Base-by-base conservation (phyloP, 2,888 invertebrate genomes). In the Meghimatium bilineatum region DNA sequence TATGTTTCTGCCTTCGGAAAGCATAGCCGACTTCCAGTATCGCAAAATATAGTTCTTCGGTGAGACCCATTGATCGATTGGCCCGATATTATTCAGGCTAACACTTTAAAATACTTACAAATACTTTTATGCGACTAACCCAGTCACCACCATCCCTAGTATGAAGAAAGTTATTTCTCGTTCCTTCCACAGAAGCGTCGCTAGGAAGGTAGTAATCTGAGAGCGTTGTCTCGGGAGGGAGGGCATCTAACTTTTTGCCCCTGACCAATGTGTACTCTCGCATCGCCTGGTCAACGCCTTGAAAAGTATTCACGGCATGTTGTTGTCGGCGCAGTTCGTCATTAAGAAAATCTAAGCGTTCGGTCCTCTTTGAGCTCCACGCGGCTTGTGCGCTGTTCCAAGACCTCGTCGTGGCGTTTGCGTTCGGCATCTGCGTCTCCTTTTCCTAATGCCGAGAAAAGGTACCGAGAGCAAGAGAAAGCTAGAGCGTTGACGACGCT, bases 341-440 rank as follows among this genome's bases (percentile, higher is more conserved):
- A n/a, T 63, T 63, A n/a, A 63, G 26, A 8, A 36, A 32, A 29
- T 69, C 67, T 17, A 44, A 72, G 23, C 56, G 69, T 36, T 60
- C 56, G 14, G 56, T 52, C 72, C 49, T n/a, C 29, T 20, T 71
- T 52, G 8, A 29, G 36, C 2, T 23, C 69, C 60, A 63, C 17
- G 44, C 49, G 29, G 80, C 69, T 34, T 66, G 67, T 10, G 34
- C 32, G 56, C 76, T 29, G 76, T 49, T 76, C 76, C 23, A 76
- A 3, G 1, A 56, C 76, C 8, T 56, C 5, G 20, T 76, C 56
- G 10, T 76, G 76, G 10, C 76, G 52, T 44, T 44, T 74, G 2
- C 26, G 44, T n/a, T 74, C 72, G 26, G 32, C 49, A 12, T 32
- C 1, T 8, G 17, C 49, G 14, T 29, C 29, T 1, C 23, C 44